Percentiles rank a stretch among this genome's conserved stretches.
Conservation (phyloP, 2,113 vertebrate species). For the Rhinopithecus roxellana region DNA sequence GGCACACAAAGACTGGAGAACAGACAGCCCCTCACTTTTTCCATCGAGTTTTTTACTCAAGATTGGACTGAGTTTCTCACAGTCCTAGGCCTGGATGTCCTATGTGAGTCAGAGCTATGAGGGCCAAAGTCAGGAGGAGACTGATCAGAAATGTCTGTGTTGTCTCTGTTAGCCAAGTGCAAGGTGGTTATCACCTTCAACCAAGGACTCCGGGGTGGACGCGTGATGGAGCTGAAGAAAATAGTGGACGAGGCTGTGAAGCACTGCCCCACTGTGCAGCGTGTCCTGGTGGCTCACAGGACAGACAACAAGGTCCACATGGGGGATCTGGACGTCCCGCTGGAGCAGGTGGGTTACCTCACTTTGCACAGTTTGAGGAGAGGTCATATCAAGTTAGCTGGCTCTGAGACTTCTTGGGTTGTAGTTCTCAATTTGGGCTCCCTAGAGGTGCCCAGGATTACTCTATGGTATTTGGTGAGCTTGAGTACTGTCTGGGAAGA, state of each 20-base stretch:
- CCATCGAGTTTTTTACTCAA: not conserved
- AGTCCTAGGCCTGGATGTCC: not conserved
- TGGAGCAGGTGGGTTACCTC: conserved; percentile 89
- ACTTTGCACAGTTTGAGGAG: not conserved
- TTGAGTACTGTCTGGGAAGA: not conserved
- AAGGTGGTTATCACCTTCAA: conserved; percentile 93
- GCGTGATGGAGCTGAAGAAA: conserved; percentile 86
- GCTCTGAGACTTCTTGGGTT: not conserved
- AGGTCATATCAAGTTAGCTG: not conserved
- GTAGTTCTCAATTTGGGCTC: not conserved
- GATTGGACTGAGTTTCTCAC: not conserved
- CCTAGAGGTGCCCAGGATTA: not conserved
- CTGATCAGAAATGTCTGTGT: conserved; percentile 25
- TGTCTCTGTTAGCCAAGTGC: conserved; percentile 86
- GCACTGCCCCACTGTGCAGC: conserved; percentile 87
- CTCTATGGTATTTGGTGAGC: not conserved
- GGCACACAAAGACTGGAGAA: not conserved
- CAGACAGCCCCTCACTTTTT: not conserved
- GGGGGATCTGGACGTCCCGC: conserved; percentile 85
- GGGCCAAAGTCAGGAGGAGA: not conserved
- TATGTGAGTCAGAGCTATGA: not conserved
- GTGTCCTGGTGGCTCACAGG: conserved; percentile 91
- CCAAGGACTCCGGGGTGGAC: conserved; percentile 90
- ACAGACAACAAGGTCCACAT: conserved; percentile 86
- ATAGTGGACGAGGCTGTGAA: conserved; percentile 91